Evolutionary conservation across 2,113 vertebrate genomes (phyloP).

Genomic region (Bos taurus): DNA sequence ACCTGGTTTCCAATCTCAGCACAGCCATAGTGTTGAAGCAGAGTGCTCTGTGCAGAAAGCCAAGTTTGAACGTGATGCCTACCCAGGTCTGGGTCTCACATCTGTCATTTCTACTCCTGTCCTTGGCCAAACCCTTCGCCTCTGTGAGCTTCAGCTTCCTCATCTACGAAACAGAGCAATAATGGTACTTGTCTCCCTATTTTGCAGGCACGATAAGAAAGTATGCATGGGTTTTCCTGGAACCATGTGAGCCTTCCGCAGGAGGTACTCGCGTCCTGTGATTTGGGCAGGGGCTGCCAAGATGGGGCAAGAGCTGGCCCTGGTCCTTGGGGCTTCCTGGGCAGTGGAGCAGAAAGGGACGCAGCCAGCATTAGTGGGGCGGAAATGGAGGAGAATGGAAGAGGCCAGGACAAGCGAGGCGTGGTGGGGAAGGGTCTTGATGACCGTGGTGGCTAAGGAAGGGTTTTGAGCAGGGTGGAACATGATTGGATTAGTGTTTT

Average conservation of each 20-base stretch:
- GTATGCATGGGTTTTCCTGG: neutral
- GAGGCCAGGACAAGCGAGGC: neutral
- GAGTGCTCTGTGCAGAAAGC: neutral
- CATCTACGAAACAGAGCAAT: neutral
- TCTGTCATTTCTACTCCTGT: neutral
- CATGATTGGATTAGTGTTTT: neutral
- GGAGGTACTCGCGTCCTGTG: too few relatives aligned
- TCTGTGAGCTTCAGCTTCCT: neutral
- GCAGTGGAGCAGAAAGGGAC: neutral
- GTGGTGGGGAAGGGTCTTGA: fast-evolving
- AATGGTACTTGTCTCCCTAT: neutral
- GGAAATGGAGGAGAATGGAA: neutral
- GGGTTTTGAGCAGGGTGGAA: neutral
- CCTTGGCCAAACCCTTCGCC: neutral
- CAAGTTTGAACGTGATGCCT: neutral
- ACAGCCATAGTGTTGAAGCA: neutral
- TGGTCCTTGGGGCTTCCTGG: neutral
- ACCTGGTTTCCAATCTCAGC: neutral
- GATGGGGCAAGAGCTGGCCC: neutral
- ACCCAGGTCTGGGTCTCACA: neutral
- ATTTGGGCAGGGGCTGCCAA: neutral
- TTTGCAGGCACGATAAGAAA: neutral
- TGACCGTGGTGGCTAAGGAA: fast-evolving
- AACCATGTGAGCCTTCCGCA: neutral
- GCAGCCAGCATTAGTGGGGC: fast-evolving